phyloP scores from a whole-genome alignment of 2,797 vertebrate species.

The Anguilla pacifica region DNA sequence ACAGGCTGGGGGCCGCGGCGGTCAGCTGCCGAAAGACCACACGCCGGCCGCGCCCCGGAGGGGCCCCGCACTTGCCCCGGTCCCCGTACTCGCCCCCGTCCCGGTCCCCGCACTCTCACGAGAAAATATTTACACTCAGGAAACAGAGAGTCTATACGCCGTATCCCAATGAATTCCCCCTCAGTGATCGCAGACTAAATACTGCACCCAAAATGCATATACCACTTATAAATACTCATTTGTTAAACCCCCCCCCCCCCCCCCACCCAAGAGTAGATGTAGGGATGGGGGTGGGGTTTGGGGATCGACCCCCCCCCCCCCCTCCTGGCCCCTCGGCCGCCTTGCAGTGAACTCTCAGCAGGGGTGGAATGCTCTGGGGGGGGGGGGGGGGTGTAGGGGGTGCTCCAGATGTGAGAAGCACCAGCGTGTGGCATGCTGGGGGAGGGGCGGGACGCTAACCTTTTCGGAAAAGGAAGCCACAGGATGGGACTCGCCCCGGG shows the following conservation, averaged over 20 bases:
- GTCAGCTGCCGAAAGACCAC: slow-evolving; percentile 3
- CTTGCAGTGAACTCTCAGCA: neutral
- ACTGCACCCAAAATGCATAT: slow-evolving; percentile 18
- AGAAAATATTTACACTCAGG: slow-evolving; percentile 36
- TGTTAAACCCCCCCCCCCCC: neutral
- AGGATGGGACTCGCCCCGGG: neutral
- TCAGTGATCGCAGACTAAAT: slow-evolving; percentile 46
- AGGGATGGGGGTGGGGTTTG: neutral
- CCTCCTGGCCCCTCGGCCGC: neutral
- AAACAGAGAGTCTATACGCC: slow-evolving; percentile 28
- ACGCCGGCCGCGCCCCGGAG: neutral
- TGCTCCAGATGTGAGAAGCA: slow-evolving; percentile 37
- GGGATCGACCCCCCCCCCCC: neutral
- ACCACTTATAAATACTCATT: slow-evolving; percentile 30
- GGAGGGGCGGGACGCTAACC: slow-evolving; percentile 49
- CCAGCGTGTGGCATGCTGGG: slow-evolving; percentile 31
- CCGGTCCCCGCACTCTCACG: neutral
- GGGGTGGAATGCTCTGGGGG: neutral
- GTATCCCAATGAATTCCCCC: slow-evolving; percentile 30
- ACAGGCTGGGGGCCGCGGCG: neutral
- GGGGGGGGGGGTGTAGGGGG: neutral
- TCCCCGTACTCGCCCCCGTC: neutral
- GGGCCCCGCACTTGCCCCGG: neutral
- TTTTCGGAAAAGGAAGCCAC: slow-evolving; percentile 41
- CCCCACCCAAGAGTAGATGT: neutral